These are phyloP conservation scores for Microctenopoma stevenorrisi DNA, from an alignment of 2,797 vertebrate genomes.

Conservation along the genomic window DNA sequence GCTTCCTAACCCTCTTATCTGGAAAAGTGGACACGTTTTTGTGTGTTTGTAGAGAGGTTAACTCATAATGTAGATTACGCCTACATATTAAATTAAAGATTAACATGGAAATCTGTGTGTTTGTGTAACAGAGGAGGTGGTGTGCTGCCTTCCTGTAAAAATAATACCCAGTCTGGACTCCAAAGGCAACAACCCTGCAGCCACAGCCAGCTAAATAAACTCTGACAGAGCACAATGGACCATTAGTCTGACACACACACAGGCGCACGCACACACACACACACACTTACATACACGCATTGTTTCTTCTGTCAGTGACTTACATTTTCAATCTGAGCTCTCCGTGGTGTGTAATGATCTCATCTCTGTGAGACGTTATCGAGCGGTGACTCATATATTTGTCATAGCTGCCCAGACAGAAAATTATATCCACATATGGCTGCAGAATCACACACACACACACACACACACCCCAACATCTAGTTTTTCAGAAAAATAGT, in stretches of 20 bases:
- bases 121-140: conserved; percentile 50
- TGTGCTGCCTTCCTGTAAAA: conserved; percentile 71
- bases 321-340: conserved; percentile 70
- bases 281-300: neutral
- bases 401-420: conserved; percentile 68
- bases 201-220: conserved; percentile 69
- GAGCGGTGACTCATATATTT: conserved; percentile 76
- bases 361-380: conserved; percentile 72
- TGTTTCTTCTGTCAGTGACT: conserved; percentile 59
- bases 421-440: conserved; percentile 67
- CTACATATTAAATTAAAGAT: conserved; percentile 33
- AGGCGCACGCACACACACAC: conserved; percentile 20
- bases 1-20: conserved; percentile 9
- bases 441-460: conserved; percentile 39
- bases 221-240: conserved; percentile 72
- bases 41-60: conserved; percentile 10
- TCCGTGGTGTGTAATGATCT: conserved; percentile 71
- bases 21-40: neutral
- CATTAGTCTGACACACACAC: conserved; percentile 63
- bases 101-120: conserved; percentile 29
- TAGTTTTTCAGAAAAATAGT: conserved; percentile 21
- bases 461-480: conserved; percentile 24
- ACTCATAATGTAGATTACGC: conserved; percentile 21
- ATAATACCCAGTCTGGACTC: conserved; percentile 67
- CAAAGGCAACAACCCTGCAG: conserved; percentile 54